Conservation (phyloP, 2,113 vertebrate genomes). For the Aramus guarauna region DNA sequence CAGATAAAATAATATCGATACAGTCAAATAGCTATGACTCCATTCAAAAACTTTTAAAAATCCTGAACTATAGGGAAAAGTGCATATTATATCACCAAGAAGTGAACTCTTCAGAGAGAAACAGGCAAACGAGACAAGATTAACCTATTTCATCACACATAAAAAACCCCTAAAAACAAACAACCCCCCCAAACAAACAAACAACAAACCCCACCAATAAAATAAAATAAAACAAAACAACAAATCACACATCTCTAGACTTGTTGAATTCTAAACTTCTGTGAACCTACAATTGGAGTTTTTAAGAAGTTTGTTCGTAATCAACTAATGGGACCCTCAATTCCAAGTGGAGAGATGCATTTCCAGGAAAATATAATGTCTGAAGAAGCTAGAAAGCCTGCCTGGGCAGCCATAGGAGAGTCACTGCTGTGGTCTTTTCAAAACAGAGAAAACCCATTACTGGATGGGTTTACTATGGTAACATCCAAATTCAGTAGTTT, state of each 20-base stretch:
- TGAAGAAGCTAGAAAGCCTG: neutral
- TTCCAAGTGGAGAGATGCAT: neutral
- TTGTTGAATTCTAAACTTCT: neutral
- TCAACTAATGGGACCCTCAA: neutral
- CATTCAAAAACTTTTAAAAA: neutral
- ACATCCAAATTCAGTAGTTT: neutral
- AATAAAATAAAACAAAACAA: neutral
- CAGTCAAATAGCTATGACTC: neutral
- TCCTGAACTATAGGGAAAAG: neutral
- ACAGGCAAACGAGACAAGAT: neutral
- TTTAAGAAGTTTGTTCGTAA: neutral
- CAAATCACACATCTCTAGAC: neutral
- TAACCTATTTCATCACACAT: neutral
- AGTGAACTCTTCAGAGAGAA: neutral
- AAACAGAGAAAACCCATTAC: neutral
- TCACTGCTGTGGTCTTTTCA: neutral
- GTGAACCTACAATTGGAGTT: neutral
- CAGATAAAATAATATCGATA: neutral
- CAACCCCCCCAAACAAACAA: neutral
- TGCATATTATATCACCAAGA: neutral
- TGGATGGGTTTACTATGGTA: neutral
- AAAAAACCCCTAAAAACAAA: neutral
- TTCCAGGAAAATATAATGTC: neutral
- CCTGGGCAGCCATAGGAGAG: neutral
- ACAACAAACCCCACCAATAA: neutral